Evolutionary conservation across 1,140 invertebrate genomes (phyloP).

Genomic region (Drosophila setifemur): DNA sequence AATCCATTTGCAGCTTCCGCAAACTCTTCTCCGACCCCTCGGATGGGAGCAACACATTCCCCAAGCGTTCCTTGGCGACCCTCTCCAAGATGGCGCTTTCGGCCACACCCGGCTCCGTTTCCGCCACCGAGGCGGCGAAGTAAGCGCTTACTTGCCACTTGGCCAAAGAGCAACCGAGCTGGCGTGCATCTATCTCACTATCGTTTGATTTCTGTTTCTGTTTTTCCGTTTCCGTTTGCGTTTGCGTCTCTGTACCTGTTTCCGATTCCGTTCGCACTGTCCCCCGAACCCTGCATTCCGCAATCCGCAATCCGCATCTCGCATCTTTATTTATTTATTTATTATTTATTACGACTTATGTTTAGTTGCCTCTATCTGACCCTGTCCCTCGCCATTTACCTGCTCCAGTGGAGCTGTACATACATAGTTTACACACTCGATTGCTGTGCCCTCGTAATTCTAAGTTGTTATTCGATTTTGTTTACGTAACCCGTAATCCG

Average conservation of each 20-base stretch:
- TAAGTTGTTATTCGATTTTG: slow-evolving; percentile 67
- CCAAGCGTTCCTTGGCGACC: slow-evolving; percentile 88
- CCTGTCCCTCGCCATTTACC: slow-evolving; percentile 64
- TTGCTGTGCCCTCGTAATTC: slow-evolving; percentile 66
- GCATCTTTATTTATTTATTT: not conserved
- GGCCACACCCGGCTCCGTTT: slow-evolving; percentile 72
- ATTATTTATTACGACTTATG: slow-evolving; percentile 26
- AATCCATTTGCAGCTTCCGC: slow-evolving; percentile 84
- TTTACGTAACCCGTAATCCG: slow-evolving; percentile 45
- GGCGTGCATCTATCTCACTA: slow-evolving; percentile 50
- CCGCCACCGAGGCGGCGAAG: slow-evolving; percentile 58
- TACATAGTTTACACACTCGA: slow-evolving; percentile 66
- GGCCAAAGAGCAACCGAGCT: slow-evolving; percentile 40
- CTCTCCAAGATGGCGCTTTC: slow-evolving; percentile 88
- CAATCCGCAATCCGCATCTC: not conserved
- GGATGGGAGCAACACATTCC: slow-evolving; percentile 86
- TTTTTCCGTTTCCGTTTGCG: slow-evolving; percentile 31
- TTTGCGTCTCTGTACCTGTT: slow-evolving; percentile 5
- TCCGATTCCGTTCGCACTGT: slow-evolving; percentile 11
- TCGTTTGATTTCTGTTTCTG: slow-evolving; percentile 32
- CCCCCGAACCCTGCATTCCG: not conserved
- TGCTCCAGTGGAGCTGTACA: slow-evolving; percentile 68
- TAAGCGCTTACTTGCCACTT: slow-evolving; percentile 47
- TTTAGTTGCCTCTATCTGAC: slow-evolving; percentile 59
- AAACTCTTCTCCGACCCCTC: slow-evolving; percentile 88